phyloP scores from a whole-genome alignment of 2,113 vertebrate species.

The Sinosuthora webbiana region DNA sequence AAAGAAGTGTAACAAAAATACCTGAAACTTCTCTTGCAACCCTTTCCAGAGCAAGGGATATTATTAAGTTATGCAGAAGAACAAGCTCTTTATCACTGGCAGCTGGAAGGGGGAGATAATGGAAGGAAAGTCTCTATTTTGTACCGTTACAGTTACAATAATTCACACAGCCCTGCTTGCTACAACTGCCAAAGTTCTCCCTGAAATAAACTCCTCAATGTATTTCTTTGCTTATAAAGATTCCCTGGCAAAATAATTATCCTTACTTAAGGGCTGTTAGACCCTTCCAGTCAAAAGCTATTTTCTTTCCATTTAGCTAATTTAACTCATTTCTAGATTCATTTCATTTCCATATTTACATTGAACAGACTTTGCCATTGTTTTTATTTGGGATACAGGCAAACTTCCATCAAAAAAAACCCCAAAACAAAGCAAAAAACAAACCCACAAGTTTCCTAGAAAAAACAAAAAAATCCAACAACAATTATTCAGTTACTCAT shows the following conservation, averaged over 20 bases:
- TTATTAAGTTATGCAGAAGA: not conserved
- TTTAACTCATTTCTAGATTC: not conserved
- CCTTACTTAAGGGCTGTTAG: not conserved
- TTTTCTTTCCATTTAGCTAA: not conserved
- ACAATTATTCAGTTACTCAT: not conserved
- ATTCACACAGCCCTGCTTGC: not conserved
- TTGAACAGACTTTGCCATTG: not conserved
- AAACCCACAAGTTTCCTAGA: not conserved
- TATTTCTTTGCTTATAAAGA: not conserved
- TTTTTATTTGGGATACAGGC: not conserved
- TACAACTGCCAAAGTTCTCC: not conserved
- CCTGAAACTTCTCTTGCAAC: not conserved
- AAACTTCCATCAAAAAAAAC: not conserved
- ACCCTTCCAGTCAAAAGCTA: not conserved
- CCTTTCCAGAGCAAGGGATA: not conserved
- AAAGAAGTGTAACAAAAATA: not conserved
- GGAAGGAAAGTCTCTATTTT: constrained; percentile 1
- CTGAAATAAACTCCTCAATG: not conserved
- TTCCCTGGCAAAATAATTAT: not conserved
- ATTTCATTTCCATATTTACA: not conserved
- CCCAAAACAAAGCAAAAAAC: not conserved
- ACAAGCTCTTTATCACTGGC: not conserved
- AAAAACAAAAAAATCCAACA: not conserved
- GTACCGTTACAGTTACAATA: not conserved
- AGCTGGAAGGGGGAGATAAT: constrained; percentile 56